phyloP scores from a whole-genome alignment of 2,797 vertebrate species.

The Etheostoma nigrum region DNA sequence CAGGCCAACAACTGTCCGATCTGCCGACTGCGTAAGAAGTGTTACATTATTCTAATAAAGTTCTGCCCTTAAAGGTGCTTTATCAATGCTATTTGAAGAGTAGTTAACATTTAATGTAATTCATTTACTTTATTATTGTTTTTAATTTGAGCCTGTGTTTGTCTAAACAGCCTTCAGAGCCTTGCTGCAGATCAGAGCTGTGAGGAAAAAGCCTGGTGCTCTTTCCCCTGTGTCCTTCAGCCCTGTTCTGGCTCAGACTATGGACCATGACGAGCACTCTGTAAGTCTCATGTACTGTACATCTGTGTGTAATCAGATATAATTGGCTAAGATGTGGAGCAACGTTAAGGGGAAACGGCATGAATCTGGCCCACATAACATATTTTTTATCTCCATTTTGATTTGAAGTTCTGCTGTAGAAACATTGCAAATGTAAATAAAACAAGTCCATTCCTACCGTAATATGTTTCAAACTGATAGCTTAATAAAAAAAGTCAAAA shows the following conservation, averaged over 20 bases:
- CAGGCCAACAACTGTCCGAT: constrained; percentile 99
- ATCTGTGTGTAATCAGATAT: neutral
- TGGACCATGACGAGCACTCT: constrained; percentile 97
- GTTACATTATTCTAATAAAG: neutral
- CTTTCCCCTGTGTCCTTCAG: constrained; percentile 97
- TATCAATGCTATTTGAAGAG: neutral
- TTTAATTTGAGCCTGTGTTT: constrained; percentile 29
- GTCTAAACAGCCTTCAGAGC: constrained; percentile 91
- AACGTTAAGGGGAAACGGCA: neutral
- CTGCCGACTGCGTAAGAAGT: constrained; percentile 94
- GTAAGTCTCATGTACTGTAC: constrained; percentile 74
- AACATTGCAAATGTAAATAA: neutral
- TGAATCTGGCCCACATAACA: neutral
- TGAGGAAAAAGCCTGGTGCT: constrained; percentile 95
- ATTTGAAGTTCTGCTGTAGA: neutral
- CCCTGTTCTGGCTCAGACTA: constrained; percentile 95
- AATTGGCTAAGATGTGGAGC: neutral
- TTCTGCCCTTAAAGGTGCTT: neutral
- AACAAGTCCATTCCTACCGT: neutral
- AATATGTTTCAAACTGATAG: neutral
- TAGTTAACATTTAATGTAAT: neutral
- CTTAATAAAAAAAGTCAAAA: neutral
- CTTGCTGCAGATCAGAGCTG: constrained; percentile 97
- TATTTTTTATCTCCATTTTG: neutral
- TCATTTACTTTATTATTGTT: neutral